Base-by-base conservation (phyloP, 1,140 invertebrate species). In the Ips nitidus region DNA sequence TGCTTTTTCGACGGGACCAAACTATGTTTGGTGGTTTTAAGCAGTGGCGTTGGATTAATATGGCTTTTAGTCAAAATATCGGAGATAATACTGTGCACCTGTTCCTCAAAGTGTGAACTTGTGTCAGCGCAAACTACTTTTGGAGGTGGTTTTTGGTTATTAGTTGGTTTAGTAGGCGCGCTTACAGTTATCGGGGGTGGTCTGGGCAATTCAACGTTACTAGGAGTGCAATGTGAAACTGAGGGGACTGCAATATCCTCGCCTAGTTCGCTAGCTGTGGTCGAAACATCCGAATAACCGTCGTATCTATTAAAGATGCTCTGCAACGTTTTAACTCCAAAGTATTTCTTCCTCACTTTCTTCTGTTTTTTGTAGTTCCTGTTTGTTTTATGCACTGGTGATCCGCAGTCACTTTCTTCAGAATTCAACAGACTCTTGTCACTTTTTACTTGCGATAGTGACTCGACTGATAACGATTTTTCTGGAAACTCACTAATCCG, bases 241-340 rank as follows among this genome's bases (percentile, higher is more conserved):
- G 61, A 41, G 8, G 39, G 2, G 4, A 62, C 2, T 4, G 50
- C 40, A 6, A 56, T 8, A n/a, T 78, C 78, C 43, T 79, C 78
- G 0, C 75, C 76, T 7, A 78, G 64, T 58, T 80, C 78, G 4
- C 79, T 80, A 7, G 78, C 78, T 1, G 78, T 80, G 38, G 77
- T 81, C 6, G 79, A 80, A 42, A 81, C 75, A 73, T 81, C 80
- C 6, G 79, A 80, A 73, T 81, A 81, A 4, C 76, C 79, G 56
- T 78, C 76, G 60, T 77, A 75, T 64, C 78, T 79, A 67, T 76
- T 80, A 66, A 82, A 82, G 66, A 81, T 81, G 59, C 80, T 81
- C 63, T 82, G 81, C 37, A 82, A 69, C 1, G 81, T 82, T 77
- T 81, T 82, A 2, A 82, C 80, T 5, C 80, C 80, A 67, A 81